Evolutionary conservation across 2,113 vertebrate genomes (phyloP).

Genomic region (Rhombomys opimus): DNA sequence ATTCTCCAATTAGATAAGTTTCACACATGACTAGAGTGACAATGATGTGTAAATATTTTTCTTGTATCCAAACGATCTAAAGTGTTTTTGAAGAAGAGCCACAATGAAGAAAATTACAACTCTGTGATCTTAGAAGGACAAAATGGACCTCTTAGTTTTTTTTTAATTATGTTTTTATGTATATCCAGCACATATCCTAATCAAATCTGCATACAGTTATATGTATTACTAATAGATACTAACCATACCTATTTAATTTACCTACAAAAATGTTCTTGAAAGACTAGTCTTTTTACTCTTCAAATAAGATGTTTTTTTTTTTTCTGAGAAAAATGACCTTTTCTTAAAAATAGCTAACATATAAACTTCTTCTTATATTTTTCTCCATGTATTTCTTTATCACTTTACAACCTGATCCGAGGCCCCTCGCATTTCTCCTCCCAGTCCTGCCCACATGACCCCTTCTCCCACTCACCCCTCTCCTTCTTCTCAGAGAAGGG

Average conservation of each 20-base stretch:
- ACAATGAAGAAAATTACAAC: neutral
- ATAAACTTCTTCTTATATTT: neutral
- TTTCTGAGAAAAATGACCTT: neutral
- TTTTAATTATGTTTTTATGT: neutral
- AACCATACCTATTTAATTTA: neutral
- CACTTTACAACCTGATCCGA: too few relatives aligned
- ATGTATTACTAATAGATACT: neutral
- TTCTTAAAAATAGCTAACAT: neutral
- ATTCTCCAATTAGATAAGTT: slow-evolving; percentile 42
- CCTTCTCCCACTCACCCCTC: too few relatives aligned
- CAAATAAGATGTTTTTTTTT: neutral
- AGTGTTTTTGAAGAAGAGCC: neutral
- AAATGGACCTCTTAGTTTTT: too few relatives aligned
- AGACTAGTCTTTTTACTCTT: neutral
- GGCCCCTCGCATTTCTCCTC: too few relatives aligned
- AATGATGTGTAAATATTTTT: neutral
- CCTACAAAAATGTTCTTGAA: neutral
- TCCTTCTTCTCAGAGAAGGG: too few relatives aligned
- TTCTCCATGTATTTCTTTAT: too few relatives aligned
- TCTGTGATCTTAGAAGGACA: neutral
- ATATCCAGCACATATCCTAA: neutral
- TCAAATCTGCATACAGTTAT: neutral
- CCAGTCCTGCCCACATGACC: too few relatives aligned
- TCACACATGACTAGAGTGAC: slow-evolving; percentile 12
- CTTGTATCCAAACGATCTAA: neutral